Base-by-base conservation (phyloP, 2,797 vertebrate genomes). In the Graptemys geographica region DNA sequence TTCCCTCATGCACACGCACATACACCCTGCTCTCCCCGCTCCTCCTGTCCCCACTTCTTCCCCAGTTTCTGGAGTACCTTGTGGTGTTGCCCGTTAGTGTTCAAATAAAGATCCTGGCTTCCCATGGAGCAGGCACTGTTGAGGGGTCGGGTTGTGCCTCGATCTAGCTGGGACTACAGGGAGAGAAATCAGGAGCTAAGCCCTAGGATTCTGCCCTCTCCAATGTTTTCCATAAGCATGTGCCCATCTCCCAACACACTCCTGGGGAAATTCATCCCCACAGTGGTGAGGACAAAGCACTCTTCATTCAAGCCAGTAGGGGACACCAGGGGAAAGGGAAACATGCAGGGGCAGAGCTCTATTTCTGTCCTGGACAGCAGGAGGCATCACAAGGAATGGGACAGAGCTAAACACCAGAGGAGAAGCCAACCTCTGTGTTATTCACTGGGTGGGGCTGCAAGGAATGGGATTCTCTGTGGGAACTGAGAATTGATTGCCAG, bases 111-210 rank as follows among this genome's bases (percentile, higher is more conserved):
- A 52, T 95, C 95, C 0, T 0, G 90, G 86, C 89, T 94, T 95
- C 92, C 93, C 0, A 5, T 86, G 76, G 95, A 89, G 59, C 65
- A 1, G 4, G 90, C 1, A 62, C 47, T 88, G 83, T 55, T 91
- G 65, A 88, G 81, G 0, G 0, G 27, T 53, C 72, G 31, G 74
- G 88, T 76, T 37, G 79, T 13, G 10, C 72, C 81, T 96, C 89
- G 88, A 86, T 37, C 57, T 81, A 89, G 86, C 83, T 94, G 94
- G 9, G 94, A 79, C 96, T 97, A 93, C 86, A 92, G n/a, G 21
- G 33, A 69, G 8, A 94, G 27, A 95, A 96, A 90, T 94, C 37
- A 79, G n/a, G 59, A 92, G 37, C 57, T 96, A 84, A 95, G 90
- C 47, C 7, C 49, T 56, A 2, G 5, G 9, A 4, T 6, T 81